phyloP scores from a whole-genome alignment of 2,797 vertebrate species.

The Amblyraja radiata region DNA sequence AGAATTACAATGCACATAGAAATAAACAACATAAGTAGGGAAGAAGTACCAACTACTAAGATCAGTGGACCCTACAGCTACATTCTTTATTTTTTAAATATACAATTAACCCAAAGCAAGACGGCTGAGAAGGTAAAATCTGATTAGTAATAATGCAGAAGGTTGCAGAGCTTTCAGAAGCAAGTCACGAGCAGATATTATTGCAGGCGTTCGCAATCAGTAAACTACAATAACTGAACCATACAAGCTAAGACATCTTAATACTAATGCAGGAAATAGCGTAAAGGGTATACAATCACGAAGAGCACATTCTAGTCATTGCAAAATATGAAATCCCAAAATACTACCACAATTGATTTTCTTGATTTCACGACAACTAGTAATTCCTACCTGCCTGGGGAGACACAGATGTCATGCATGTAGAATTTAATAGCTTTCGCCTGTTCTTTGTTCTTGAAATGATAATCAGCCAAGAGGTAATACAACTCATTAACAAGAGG shows the following conservation, averaged over 20 bases:
- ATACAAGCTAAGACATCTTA: not conserved
- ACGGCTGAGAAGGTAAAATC: too few relatives aligned
- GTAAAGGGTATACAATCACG: not conserved
- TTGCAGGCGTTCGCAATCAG: too few relatives aligned
- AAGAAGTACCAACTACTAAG: too few relatives aligned
- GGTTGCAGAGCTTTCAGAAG: too few relatives aligned
- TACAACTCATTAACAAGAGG: constrained; percentile 84
- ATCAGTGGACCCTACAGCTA: too few relatives aligned
- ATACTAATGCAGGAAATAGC: not conserved
- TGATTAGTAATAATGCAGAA: too few relatives aligned
- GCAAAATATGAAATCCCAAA: not conserved
- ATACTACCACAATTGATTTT: not conserved
- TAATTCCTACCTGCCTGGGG: constrained; percentile 74
- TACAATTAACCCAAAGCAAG: too few relatives aligned
- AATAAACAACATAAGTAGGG: too few relatives aligned
- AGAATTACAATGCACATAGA: too few relatives aligned
- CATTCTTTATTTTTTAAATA: too few relatives aligned
- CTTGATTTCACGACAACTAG: not conserved
- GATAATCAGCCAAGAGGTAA: constrained; percentile 93
- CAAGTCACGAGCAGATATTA: too few relatives aligned
- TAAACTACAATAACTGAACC: not conserved
- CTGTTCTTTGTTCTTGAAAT: constrained; percentile 98
- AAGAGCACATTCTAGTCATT: not conserved
- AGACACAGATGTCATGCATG: constrained; percentile 93
- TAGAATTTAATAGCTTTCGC: constrained; percentile 97